Evolutionary conservation across 1,140 invertebrate genomes (phyloP).

Genomic region (Holcopasites calliopsidis): DNA sequence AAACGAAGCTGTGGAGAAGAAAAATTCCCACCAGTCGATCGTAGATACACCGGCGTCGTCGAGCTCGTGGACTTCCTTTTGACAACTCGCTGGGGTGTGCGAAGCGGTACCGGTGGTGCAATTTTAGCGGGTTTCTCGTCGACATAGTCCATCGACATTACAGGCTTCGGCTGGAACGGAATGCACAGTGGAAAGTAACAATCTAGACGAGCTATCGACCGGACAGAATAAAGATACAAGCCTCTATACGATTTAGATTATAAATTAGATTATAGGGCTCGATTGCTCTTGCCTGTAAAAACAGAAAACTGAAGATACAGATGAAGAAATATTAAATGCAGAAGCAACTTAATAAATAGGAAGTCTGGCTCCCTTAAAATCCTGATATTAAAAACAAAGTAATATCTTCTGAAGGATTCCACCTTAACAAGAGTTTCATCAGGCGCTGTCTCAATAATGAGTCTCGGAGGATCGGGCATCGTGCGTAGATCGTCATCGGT

Average conservation of each 20-base stretch:
- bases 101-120: slow-evolving; percentile 19
- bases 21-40: neutral
- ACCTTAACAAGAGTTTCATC: slow-evolving; percentile 24
- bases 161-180: slow-evolving; percentile 26
- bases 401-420: no score
- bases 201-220: no score
- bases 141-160: slow-evolving; percentile 50
- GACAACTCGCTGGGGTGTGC: slow-evolving; percentile 39
- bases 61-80: slow-evolving; percentile 51
- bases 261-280: no score
- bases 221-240: neutral
- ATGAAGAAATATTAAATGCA: no score
- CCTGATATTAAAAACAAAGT: no score
- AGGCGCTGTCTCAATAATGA: neutral
- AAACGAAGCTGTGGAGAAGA: neutral
- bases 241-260: no score
- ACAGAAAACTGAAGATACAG: no score
- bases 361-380: no score
- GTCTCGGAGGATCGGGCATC: neutral
- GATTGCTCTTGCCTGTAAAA: no score
- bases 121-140: slow-evolving; percentile 51
- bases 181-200: neutral
- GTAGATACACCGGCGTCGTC: neutral
- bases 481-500: neutral
- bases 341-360: no score